These are phyloP conservation scores for Drosophila parabipectinata DNA, from an alignment of 1,140 invertebrate species.

Conservation along the genomic window DNA sequence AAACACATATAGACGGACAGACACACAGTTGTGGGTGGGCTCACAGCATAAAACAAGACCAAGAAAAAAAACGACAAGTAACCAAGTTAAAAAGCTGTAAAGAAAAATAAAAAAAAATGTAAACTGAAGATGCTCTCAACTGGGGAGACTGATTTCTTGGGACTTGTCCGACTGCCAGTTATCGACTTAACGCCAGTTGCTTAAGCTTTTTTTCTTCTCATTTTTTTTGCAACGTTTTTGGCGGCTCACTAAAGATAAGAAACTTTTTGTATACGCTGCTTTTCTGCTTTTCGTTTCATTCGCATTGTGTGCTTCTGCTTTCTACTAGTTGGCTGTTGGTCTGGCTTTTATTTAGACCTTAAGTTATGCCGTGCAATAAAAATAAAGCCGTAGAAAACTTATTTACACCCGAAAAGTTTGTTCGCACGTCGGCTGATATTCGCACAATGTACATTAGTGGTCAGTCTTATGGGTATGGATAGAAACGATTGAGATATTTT, in stretches of 20 bases:
- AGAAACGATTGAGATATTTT: neutral
- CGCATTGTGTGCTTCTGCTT: neutral
- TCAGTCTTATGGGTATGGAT: neutral
- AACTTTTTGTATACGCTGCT: constrained; percentile 29
- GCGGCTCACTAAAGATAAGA: constrained; percentile 40
- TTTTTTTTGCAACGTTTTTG: constrained; percentile 34
- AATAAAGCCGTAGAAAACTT: constrained; percentile 58
- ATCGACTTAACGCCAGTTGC: constrained; percentile 17
- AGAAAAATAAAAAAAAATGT: neutral
- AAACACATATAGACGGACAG: constrained; percentile 33
- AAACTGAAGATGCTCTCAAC: neutral
- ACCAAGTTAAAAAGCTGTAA: constrained; percentile 1
- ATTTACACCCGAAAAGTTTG: constrained; percentile 57
- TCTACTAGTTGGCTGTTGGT: constrained; percentile 8
- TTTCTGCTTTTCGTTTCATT: constrained; percentile 20
- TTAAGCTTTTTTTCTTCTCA: constrained; percentile 6
- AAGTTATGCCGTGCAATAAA: constrained; percentile 69
- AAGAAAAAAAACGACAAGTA: constrained; percentile 20
- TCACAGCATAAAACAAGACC: constrained; percentile 37
- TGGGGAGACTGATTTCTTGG: neutral
- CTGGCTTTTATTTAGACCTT: constrained; percentile 63
- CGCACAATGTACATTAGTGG: constrained; percentile 4
- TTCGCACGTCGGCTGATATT: constrained; percentile 16
- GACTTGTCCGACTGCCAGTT: constrained; percentile 1
- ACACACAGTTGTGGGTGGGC: constrained; percentile 74